Evolutionary conservation across 2,797 vertebrate species (phyloP).

Genomic region (Microctenopoma stevenorrisi): DNA sequence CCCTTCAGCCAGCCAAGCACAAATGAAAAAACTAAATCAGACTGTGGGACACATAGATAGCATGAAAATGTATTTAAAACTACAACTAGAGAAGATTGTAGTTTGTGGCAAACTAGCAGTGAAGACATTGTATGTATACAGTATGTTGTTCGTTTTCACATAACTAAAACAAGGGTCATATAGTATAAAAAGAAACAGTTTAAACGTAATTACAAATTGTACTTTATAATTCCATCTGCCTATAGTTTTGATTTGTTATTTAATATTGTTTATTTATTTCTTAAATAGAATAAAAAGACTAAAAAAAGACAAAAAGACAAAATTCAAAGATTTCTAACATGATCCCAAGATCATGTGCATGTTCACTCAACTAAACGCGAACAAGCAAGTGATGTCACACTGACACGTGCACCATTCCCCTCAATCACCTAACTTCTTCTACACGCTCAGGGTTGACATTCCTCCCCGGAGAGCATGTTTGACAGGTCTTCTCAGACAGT

Average conservation of each 20-base stretch:
- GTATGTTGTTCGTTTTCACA: not conserved
- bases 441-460: constrained; percentile 59
- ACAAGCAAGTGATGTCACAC: constrained; percentile 14
- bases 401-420: not conserved
- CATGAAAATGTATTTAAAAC: not conserved
- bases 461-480: constrained; percentile 48
- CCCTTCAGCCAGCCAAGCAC: constrained; percentile 55
- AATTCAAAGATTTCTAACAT: constrained; percentile 4
- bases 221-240: not conserved
- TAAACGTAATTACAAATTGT: not conserved
- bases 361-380: constrained; percentile 24
- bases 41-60: constrained; percentile 1
- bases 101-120: too few species aligned
- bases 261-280: not conserved
- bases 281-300: not conserved
- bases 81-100: not conserved
- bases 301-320: not conserved
- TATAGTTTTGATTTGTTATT: not conserved
- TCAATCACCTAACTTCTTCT: constrained; percentile 33
- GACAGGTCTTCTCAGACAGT: constrained; percentile 50
- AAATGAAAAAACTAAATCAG: constrained; percentile 13
- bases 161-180: not conserved
- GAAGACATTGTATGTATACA: not conserved
- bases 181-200: not conserved
- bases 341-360: not conserved